Base-by-base conservation (phyloP, 1,140 invertebrate genomes). In the Calephelis virginiensis region DNA sequence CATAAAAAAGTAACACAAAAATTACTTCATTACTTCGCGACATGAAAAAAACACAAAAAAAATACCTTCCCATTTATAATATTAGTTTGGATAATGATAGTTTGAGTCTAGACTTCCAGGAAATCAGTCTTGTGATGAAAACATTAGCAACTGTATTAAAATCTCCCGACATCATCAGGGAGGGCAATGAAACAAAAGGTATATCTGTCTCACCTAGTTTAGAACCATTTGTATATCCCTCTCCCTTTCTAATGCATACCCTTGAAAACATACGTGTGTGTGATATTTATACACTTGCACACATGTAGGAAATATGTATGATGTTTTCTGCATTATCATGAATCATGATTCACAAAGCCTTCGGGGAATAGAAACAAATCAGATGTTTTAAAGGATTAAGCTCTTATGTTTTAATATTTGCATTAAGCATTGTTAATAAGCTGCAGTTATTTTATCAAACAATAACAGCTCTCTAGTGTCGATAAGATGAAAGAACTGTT, bases 151-250 rank as follows among this genome's bases (percentile, higher is more conserved):
- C 82, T 83, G 82, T 90, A 85, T 89, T 88, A 86, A 83, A 85
- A 82, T 84, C 78, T 83, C 80, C 74, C 77, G 68, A 73, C 78
- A 81, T 86, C 81, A 82, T 83, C 75, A 72, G 79, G 76, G 77
- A 82, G 85, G 81, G 84, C 83, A 83, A 85, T 84, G 83, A 89
- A 90, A 90, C 85, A 89, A 90, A 88, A 85, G 85, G 68, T 68
- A 69, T 74, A 14, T 75, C 68, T 72, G 69, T 89, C 80, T 80
- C 81, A 66, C 80, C 63, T 62, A 70, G 61, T 83, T 11, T 60
- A 60, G 66, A 68, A 67, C 74, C 71, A 73, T 77, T 76, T 62
- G 71, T 89, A 85, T 80, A 73, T 81, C 77, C 69, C 53, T 88
- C 80, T 81, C 86, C 59, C 68, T 71, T 70, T 61, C 76, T 70